phyloP scores from a whole-genome alignment of 2,113 vertebrate genomes.

The Butastur rufipennis region DNA sequence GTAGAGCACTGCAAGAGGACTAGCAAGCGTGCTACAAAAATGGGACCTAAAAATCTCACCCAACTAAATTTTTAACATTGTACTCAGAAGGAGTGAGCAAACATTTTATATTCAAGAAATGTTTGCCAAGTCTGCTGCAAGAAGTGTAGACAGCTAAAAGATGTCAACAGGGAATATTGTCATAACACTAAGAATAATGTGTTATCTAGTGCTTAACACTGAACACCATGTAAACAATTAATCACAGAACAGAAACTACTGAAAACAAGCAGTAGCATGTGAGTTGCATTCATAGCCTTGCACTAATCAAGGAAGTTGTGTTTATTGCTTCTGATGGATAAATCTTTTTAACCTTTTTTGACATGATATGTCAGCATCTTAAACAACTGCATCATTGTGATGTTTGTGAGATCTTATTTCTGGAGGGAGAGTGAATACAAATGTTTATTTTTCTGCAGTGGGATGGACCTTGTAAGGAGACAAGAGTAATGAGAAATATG shows the following conservation, averaged over 20 bases:
- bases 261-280: background rate
- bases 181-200: conserved; percentile 58
- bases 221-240: conserved; percentile 55
- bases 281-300: background rate
- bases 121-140: conserved; percentile 46
- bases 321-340: background rate
- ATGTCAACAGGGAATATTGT: conserved; percentile 58
- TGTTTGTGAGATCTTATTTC: background rate
- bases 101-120: conserved; percentile 51
- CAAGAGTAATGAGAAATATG: background rate
- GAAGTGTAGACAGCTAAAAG: conserved; percentile 53
- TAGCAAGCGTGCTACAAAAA: background rate
- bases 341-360: background rate
- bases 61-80: conserved; percentile 32
- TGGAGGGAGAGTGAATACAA: background rate
- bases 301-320: background rate
- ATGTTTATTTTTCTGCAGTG: background rate
- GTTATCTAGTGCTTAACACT: conserved; percentile 44
- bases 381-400: background rate
- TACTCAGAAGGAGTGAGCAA: conserved; percentile 2
- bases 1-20: background rate
- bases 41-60: background rate
- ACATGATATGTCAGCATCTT: background rate
- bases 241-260: conserved; percentile 17
- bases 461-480: background rate